These are phyloP conservation scores for Wasmannia auropunctata DNA, from an alignment of 1,140 invertebrate genomes.

Conservation along the genomic window DNA sequence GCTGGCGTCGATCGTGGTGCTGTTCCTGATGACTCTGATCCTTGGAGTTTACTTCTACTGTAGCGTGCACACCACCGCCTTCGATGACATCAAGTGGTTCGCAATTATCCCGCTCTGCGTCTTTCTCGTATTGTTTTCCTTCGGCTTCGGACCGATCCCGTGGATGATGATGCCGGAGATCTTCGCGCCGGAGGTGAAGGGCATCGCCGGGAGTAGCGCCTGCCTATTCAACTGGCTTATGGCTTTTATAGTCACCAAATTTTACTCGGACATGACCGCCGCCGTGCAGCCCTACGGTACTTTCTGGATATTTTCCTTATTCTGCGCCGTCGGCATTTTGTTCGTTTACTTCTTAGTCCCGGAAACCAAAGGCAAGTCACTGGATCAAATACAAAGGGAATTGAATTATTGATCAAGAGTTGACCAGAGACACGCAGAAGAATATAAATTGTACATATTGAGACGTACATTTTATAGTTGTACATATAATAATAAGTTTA, in stretches of 20 bases:
- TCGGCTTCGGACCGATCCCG: constrained; percentile 92
- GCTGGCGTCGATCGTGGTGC: constrained; percentile 87
- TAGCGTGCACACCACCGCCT: constrained; percentile 82
- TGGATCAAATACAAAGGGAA: constrained; percentile 92
- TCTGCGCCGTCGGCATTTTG: constrained; percentile 89
- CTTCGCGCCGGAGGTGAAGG: constrained; percentile 91
- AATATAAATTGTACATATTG: constrained; percentile 25
- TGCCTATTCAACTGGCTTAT: constrained; percentile 92
- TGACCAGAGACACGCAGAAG: neutral
- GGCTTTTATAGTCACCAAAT: constrained; percentile 93
- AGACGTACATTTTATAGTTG: neutral
- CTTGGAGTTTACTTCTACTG: constrained; percentile 89
- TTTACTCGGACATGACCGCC: constrained; percentile 88
- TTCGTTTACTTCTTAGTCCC: constrained; percentile 93
- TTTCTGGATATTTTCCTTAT: constrained; percentile 93
- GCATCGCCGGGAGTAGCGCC: constrained; percentile 90
- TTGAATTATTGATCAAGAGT: constrained; percentile 79
- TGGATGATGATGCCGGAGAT: constrained; percentile 93
- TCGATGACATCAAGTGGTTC: constrained; percentile 88
- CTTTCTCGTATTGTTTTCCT: constrained; percentile 92
- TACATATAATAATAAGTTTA: constrained; percentile 24
- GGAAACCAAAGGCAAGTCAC: constrained; percentile 95
- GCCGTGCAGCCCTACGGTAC: constrained; percentile 87
- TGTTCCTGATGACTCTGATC: constrained; percentile 87
- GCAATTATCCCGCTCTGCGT: constrained; percentile 90